A percentile compares a stretch with the other conserved stretches of the same genome.
Evolutionary conservation across 2,888 invertebrate genomes (phyloP).

Genomic region (Cryptus armator): DNA sequence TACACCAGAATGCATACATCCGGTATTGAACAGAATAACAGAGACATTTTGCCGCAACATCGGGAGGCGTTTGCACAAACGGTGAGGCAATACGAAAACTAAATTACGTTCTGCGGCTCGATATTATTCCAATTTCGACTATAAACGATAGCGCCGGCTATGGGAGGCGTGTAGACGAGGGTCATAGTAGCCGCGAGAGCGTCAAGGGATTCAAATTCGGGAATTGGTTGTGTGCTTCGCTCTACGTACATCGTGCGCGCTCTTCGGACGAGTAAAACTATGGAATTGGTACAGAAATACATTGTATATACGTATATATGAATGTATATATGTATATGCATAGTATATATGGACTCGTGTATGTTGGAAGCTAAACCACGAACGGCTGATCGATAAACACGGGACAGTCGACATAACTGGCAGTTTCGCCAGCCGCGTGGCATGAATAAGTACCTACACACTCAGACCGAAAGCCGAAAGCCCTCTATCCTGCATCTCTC

Average conservation of each 20-base stretch:
- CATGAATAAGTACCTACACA: constrained; percentile 78
- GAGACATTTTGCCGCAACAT: background rate
- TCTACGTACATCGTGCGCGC: background rate
- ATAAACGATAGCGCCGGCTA: constrained; percentile 41
- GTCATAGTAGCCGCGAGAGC: constrained; percentile 35
- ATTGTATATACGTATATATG: background rate
- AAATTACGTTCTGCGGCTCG: constrained; percentile 43
- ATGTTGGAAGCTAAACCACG: constrained; percentile 53
- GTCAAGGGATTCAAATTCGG: constrained; percentile 61
- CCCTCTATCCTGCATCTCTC: constrained; percentile 18
- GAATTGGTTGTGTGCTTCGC: constrained; percentile 59
- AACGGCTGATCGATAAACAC: constrained; percentile 71
- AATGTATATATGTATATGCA: background rate
- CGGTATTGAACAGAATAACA: background rate
- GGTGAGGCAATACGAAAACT: constrained; percentile 28
- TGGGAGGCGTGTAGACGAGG: constrained; percentile 5
- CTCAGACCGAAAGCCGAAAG: constrained; percentile 60
- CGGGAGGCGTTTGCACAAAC: background rate
- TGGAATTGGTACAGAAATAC: constrained; percentile 5
- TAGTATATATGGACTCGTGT: constrained; percentile 15
- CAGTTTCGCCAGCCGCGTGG: constrained; percentile 76
- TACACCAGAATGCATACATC: constrained; percentile 4
- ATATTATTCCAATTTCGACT: constrained; percentile 57
- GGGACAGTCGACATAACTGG: constrained; percentile 75
- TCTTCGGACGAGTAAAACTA: constrained; percentile 33